A percentile compares a stretch with the other conserved stretches of the same genome.
Conservation (phyloP, 2,888 invertebrate species). For the Standfussiana lucernea region DNA sequence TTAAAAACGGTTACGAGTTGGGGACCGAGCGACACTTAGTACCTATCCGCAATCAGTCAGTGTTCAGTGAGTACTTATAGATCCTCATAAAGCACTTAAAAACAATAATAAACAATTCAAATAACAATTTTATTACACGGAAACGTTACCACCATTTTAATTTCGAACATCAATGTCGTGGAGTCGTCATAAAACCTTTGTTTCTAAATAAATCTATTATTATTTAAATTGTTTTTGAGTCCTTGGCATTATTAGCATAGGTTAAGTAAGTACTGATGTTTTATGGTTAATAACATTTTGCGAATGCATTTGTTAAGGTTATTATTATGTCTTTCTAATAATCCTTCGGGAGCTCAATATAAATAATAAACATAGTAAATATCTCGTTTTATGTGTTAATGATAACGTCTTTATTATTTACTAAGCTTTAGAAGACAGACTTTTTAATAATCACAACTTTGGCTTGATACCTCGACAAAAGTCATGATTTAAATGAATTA, state of each 20-base stretch:
- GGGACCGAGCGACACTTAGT: no score
- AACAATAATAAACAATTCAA: neutral
- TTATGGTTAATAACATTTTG: slow-evolving; percentile 34
- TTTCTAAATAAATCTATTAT: slow-evolving; percentile 40
- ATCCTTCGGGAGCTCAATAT: no score
- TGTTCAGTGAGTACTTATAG: no score
- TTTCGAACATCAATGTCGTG: neutral
- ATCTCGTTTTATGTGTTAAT: no score
- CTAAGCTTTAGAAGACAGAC: no score
- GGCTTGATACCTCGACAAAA: no score
- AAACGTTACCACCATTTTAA: slow-evolving; percentile 16
- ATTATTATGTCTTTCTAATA: neutral
- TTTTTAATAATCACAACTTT: no score
- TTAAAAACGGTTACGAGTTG: no score
- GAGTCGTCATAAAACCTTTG: slow-evolving; percentile 12
- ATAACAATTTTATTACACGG: slow-evolving; percentile 32
- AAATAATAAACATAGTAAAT: no score
- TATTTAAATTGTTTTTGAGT: slow-evolving; percentile 49
- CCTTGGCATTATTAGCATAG: slow-evolving; percentile 50
- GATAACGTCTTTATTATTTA: no score
- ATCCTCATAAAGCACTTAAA: neutral
- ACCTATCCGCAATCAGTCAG: no score
- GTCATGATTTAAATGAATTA: no score
- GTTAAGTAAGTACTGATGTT: slow-evolving; percentile 21
- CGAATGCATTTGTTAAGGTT: neutral